phyloP scores from a whole-genome alignment of 2,113 vertebrate species.

The Menidia beryllina region DNA sequence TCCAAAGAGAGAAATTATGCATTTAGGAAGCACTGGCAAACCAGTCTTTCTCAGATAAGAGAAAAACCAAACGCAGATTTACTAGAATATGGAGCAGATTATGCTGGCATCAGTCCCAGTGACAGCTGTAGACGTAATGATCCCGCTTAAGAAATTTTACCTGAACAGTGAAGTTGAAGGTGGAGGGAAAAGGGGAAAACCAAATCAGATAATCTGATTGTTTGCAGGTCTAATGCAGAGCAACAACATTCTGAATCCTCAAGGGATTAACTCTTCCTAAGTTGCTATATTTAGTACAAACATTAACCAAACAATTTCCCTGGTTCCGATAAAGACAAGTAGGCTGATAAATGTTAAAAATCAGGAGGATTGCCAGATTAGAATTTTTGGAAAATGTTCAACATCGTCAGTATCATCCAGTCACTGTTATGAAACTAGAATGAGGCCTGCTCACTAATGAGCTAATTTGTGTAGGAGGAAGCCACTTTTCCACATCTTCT shows the following conservation, averaged over 20 bases:
- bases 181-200: not conserved
- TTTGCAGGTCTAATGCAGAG: not conserved
- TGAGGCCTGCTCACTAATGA: not conserved
- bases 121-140: not conserved
- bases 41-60: not conserved
- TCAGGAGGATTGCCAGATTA: not conserved
- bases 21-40: no score
- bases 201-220: no score
- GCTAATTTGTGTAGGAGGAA: not conserved
- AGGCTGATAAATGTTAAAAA: not conserved
- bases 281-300: not conserved
- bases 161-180: not conserved
- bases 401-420: not conserved
- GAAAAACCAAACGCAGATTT: not conserved
- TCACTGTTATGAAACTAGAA: not conserved
- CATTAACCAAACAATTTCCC: not conserved
- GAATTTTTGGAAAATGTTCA: not conserved
- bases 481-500: not conserved
- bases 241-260: not conserved
- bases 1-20: no score
- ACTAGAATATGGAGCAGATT: no score
- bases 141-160: not conserved
- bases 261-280: no score
- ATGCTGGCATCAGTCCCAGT: not conserved
- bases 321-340: not conserved